Evolutionary conservation across 2,888 invertebrate genomes (phyloP), one percentile per base, ranked within the genome.

Genomic region (Bimastos eiseni): DNA sequence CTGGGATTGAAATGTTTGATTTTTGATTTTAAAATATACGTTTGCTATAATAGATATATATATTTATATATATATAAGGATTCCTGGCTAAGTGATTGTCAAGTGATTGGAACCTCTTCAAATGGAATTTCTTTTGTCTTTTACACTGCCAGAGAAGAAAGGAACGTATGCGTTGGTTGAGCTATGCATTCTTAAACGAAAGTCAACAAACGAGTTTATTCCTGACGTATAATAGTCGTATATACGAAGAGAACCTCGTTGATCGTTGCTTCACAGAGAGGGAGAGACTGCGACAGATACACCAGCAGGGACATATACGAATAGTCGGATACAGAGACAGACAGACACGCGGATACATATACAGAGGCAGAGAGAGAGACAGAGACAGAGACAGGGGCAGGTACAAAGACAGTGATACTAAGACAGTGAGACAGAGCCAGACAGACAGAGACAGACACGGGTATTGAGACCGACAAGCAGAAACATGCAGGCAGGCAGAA

Each of bases 351-450:
- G n/a, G n/a, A n/a, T n/a, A n/a, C n/a, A n/a, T n/a, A n/a, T n/a
- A 88, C 37, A 88, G 15, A 88, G 88, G 37, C 13, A 88, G 15
- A 89, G 21, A 89, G 89, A 89, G 21, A 86, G 86, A n/a, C 17
- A 86, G 86, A 86, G 3, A 86, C n/a, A 86, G 37, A 86, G 13
- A 86, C n/a, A 86, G 19, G n/a, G n/a, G n/a, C 34, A 86, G 37
- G n/a, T 5, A 86, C n/a, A 86, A 17, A 86, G 21, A 49, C 21
- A 49, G 21, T 21, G 13, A 49, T 5, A 49, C n/a, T n/a, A 3
- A 24, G 86, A 86, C 4, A 86, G 86, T n/a, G 1, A 84, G 15
- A 84, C 34, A 19, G 84, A 19, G 8, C 11, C 34, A 84, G 84
- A 19, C 34, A 15, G 36, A 15, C 84, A 19, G 19, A 17, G 13